These are phyloP conservation scores for Dione juno DNA, from an alignment of 2,888 invertebrate species.

Conservation along the genomic window DNA sequence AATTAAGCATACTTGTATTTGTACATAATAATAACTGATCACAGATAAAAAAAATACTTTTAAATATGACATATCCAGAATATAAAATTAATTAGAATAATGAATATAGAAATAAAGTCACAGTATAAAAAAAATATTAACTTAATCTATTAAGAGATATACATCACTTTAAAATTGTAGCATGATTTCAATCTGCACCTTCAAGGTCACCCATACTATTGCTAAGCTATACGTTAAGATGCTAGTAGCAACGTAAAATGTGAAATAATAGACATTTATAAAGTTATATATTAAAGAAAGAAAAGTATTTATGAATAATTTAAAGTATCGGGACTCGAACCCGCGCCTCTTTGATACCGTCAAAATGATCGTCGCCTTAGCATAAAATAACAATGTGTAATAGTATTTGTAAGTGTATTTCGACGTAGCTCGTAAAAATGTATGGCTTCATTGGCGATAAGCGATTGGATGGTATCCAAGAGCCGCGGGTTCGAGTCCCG, in stretches of 20 bases:
- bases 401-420: no score
- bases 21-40: slow-evolving; percentile 2
- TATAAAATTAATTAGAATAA: not conserved
- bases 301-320: no score
- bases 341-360: no score
- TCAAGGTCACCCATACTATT: not conserved
- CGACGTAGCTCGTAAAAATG: no score
- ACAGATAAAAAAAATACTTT: slow-evolving; percentile 2
- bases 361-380: no score
- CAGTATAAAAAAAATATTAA: not conserved
- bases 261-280: no score
- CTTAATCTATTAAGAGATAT: not conserved
- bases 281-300: not conserved
- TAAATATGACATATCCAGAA: not conserved
- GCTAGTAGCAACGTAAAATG: no score
- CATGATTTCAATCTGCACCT: not conserved
- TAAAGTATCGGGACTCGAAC: no score
- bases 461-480: no score
- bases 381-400: no score
- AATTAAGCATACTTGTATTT: not conserved
- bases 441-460: no score
- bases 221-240: not conserved
- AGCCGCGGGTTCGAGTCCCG: no score
- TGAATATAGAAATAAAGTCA: not conserved
- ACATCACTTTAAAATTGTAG: not conserved